A percentile compares a stretch with the other conserved stretches of the same genome.
phyloP scores from a whole-genome alignment of 2,797 vertebrate genomes.

The Ptychadena robeensis region DNA sequence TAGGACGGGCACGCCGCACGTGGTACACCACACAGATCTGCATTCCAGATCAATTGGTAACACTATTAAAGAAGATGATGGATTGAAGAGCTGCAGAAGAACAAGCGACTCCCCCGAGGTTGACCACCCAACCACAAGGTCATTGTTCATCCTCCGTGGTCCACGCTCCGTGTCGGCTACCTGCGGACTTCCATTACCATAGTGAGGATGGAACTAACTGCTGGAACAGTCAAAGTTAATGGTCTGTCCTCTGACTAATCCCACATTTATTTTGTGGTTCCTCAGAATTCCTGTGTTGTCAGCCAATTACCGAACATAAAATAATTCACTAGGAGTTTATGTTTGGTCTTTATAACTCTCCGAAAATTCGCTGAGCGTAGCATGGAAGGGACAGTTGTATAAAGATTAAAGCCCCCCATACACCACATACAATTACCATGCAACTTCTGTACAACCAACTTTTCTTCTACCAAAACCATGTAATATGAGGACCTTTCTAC shows the following conservation, averaged over 20 bases:
- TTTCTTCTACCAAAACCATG: too few species aligned
- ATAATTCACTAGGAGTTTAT: neutral
- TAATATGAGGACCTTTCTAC: too few species aligned
- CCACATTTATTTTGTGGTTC: conserved; percentile 30
- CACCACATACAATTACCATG: too few species aligned
- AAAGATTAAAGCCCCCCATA: too few species aligned
- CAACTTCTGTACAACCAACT: too few species aligned
- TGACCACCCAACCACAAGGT: conserved; percentile 55
- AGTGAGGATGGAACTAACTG: conserved; percentile 35
- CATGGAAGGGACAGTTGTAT: too few species aligned
- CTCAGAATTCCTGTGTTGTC: conserved; percentile 22
- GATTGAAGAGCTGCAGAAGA: conserved; percentile 59
- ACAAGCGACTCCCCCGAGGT: conserved; percentile 40
- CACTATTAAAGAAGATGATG: conserved; percentile 56
- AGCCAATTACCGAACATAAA: neutral
- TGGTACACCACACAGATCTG: conserved; percentile 59
- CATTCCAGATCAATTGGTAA: conserved; percentile 56
- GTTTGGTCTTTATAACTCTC: neutral
- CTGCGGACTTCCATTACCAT: conserved; percentile 13
- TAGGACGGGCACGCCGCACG: conserved; percentile 54
- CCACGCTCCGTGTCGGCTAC: conserved; percentile 22
- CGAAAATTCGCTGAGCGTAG: neutral
- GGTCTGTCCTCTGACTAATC: conserved; percentile 38
- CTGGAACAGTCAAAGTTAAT: conserved; percentile 17
- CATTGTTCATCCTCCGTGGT: neutral